Base-by-base conservation (phyloP, 2,113 vertebrate species). In the Datnioides undecimradiatus region DNA sequence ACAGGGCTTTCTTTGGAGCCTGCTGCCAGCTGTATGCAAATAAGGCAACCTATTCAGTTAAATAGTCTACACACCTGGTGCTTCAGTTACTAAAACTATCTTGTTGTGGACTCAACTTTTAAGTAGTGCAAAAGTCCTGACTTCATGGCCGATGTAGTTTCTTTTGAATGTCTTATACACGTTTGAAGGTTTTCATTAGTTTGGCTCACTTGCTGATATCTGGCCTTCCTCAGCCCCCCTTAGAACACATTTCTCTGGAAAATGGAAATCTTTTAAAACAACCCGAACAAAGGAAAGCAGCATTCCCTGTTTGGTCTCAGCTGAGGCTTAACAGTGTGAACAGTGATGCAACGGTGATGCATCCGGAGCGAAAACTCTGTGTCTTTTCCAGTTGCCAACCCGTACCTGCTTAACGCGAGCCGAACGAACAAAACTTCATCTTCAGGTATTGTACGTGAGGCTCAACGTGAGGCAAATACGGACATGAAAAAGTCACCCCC, bases 381-480 rank as follows among this genome's bases (percentile, higher is more conserved):
- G 71, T n/a, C 63, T 60, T 87, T 87, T 81, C 82, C 80, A 66
- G 97, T 79, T 91, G 97, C 92, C 43, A 86, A 93, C 91, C 97
- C 96, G 95, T 96, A 97, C 96, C 96, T 97, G 98, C 98, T 84
- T 99, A 98, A 99, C 98, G 98, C 98, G 98, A 99, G 98, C 98
- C 98, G 98, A 99, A 99, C 98, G 98, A 99, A 99, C 98, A 99
- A 99, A 99, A 98, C 98, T 92, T 96, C 95, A 94, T 95, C 96
- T 95, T 96, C 96, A 98, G 96, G 98, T 98, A 96, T 99, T 99
- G 98, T 97, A 94, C 97, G 97, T 96, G 96, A 95, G 98, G 98
- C 98, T 99, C 98, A 97, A 96, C 98, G 98, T 97, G 93, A 98
- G 95, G 95, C 97, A 96, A 96, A 96, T 95, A 96, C 97, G 95